phyloP scores from a whole-genome alignment of 2,797 vertebrate genomes.

The Cryptoprocta ferox region DNA sequence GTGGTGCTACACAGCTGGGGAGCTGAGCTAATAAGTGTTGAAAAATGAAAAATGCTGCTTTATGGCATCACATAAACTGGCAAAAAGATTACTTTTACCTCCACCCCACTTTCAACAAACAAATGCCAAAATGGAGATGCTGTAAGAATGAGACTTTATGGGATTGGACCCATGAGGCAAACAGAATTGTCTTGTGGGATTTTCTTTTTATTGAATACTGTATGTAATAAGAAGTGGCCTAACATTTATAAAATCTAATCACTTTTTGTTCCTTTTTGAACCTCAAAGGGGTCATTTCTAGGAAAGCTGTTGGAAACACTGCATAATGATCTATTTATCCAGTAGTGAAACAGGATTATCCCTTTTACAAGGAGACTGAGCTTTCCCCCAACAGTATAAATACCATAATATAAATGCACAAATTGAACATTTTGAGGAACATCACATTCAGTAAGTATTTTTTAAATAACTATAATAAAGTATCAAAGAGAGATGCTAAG shows the following conservation, averaged over 20 bases:
- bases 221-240: slow-evolving; percentile 46
- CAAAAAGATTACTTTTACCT: slow-evolving; percentile 73
- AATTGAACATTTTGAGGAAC: slow-evolving; percentile 32
- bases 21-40: slow-evolving; percentile 85
- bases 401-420: neutral
- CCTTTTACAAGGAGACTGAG: slow-evolving; percentile 24
- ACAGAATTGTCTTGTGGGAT: slow-evolving; percentile 21
- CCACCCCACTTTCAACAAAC: slow-evolving; percentile 76
- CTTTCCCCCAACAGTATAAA: slow-evolving; percentile 66
- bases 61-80: slow-evolving; percentile 83
- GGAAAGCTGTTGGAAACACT: slow-evolving; percentile 69
- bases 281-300: slow-evolving; percentile 61
- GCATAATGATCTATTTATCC: slow-evolving; percentile 58
- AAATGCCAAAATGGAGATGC: slow-evolving; percentile 74
- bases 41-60: slow-evolving; percentile 83
- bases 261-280: slow-evolving; percentile 70
- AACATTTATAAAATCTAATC: slow-evolving; percentile 76
- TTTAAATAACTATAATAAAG: neutral
- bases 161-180: slow-evolving; percentile 24
- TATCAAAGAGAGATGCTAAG: neutral
- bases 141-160: slow-evolving; percentile 54
- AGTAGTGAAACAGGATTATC: slow-evolving; percentile 52
- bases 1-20: slow-evolving; percentile 83
- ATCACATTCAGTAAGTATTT: slow-evolving; percentile 48
- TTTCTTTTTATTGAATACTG: slow-evolving; percentile 65